phyloP scores from a whole-genome alignment of 2,113 vertebrate genomes.

The Cygnus atratus region DNA sequence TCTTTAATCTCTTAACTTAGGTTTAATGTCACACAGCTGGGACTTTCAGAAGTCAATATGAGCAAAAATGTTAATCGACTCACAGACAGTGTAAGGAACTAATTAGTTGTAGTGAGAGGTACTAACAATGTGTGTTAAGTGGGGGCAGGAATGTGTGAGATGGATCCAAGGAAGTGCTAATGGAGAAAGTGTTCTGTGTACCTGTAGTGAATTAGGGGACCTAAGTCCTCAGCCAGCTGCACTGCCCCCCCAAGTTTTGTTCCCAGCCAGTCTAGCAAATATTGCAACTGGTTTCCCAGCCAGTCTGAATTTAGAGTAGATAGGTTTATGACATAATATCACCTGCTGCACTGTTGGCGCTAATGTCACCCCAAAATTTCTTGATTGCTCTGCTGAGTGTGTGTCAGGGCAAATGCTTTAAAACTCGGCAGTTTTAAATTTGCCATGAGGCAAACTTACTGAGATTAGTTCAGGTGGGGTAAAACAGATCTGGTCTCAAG shows the following conservation, averaged over 20 bases:
- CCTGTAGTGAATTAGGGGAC: not conserved
- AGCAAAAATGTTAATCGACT: not conserved
- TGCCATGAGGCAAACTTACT: not conserved
- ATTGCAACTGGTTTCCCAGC: not conserved
- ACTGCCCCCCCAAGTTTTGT: not conserved
- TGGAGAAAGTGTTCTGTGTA: not conserved
- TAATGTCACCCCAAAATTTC: not conserved
- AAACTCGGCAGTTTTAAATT: not conserved
- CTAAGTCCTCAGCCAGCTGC: not conserved
- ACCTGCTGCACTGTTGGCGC: not conserved
- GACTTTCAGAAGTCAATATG: not conserved
- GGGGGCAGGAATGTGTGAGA: not conserved
- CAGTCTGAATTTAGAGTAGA: not conserved
- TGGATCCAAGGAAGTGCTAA: not conserved
- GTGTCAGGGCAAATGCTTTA: not conserved
- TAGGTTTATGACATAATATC: not conserved
- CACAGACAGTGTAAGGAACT: not conserved
- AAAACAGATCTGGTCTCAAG: not conserved
- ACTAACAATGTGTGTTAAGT: not conserved
- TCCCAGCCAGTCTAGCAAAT: not conserved
- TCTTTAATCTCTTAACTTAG: not conserved
- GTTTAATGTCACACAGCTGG: not conserved
- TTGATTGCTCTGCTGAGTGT: not conserved
- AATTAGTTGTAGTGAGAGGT: not conserved
- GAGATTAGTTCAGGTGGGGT: not conserved